Evolutionary conservation across 2,797 vertebrate genomes (phyloP).

Genomic region (Calcarius lapponicus): DNA sequence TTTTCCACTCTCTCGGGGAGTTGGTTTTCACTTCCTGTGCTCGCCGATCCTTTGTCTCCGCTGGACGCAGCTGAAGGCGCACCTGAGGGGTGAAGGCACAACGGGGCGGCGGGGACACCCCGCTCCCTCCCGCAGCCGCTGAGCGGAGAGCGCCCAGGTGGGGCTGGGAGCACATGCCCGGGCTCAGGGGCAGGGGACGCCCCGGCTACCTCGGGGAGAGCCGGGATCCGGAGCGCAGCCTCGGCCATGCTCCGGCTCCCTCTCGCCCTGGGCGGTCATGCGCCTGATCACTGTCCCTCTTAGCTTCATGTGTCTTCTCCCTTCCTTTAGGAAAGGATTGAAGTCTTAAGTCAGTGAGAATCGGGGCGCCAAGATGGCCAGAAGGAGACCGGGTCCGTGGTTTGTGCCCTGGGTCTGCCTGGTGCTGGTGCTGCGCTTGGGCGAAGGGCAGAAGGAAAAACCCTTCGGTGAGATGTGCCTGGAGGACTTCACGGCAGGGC

Average conservation of each 20-base stretch:
- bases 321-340: background rate
- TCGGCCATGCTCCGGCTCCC: background rate
- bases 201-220: rapidly evolving
- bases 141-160: conserved; percentile 41
- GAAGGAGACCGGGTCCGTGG: background rate
- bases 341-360: background rate
- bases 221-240: rapidly evolving
- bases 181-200: background rate
- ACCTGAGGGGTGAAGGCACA: conserved; percentile 22
- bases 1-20: background rate
- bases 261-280: rapidly evolving
- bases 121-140: conserved; percentile 28
- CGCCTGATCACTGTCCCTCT: background rate
- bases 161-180: too few species aligned
- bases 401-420: background rate
- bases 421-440: background rate
- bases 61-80: conserved; percentile 62
- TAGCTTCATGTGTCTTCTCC: background rate
- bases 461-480: conserved; percentile 75
- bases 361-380: background rate
- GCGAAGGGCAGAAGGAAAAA: background rate
- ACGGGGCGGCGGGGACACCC: background rate
- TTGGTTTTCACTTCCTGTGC: conserved; percentile 86
- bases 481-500: conserved; percentile 75
- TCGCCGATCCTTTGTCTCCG: conserved; percentile 77